Conservation (phyloP, 2,888 invertebrate species). For the Seira sanloemensis region DNA sequence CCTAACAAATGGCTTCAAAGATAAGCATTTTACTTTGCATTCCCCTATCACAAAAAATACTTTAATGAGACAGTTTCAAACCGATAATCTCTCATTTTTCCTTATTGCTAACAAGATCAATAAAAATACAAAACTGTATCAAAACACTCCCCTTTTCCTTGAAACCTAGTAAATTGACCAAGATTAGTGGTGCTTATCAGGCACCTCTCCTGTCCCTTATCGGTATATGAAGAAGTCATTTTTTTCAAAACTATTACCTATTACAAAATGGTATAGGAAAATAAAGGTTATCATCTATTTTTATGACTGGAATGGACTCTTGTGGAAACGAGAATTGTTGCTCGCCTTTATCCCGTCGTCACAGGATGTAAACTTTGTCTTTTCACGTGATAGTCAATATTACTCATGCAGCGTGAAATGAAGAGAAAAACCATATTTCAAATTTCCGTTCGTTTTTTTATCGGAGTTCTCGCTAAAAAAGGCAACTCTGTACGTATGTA, state of each 20-base stretch:
- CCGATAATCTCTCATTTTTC: conserved; percentile 5
- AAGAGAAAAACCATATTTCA: conserved; percentile 27
- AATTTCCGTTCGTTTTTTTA: conserved; percentile 18
- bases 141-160: background rate
- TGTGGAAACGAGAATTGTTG: background rate
- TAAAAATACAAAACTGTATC: background rate
- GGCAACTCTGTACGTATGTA: conserved; percentile 12
- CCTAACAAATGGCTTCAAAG: background rate
- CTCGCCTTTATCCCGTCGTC: background rate
- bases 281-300: background rate
- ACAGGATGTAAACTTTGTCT: conserved; percentile 46
- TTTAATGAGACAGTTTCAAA: conserved; percentile 9
- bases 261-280: conserved; percentile 2
- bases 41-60: background rate
- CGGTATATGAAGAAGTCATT: background rate
- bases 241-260: conserved; percentile 6
- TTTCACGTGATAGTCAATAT: conserved; percentile 16
- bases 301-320: background rate
- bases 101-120: conserved; percentile 13
- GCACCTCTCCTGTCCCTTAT: conserved; percentile 2
- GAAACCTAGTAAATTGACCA: conserved; percentile 10
- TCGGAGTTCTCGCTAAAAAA: conserved; percentile 18
- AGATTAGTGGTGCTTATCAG: background rate
- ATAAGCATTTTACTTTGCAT: background rate
- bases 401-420: conserved; percentile 1